A percentile compares a stretch with the other conserved stretches of the same genome.
Evolutionary conservation across 2,888 invertebrate genomes (phyloP).

Genomic region (Trichogramma dendrolimi): DNA sequence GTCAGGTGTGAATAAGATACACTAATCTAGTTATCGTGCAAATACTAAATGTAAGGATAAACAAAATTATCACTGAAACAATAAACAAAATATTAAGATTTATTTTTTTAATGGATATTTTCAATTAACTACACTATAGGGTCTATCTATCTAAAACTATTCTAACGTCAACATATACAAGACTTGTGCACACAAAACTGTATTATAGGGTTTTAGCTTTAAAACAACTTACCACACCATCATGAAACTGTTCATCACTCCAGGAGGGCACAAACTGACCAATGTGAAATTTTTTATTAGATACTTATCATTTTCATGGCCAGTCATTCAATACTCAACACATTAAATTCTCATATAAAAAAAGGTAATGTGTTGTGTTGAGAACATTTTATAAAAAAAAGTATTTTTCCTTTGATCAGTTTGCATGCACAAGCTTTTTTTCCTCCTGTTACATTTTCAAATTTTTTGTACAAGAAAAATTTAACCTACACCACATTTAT

Average conservation of each 20-base stretch:
- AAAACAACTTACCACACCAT: conserved; percentile 74
- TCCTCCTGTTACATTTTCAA: conserved; percentile 33
- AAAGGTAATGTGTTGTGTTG: conserved; percentile 1
- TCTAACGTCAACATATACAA: conserved; percentile 32
- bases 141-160: conserved; percentile 23
- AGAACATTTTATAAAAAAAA: conserved; percentile 15
- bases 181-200: conserved; percentile 53
- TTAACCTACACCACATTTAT: not conserved
- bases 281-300: conserved; percentile 56
- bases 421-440: conserved; percentile 55
- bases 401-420: conserved; percentile 39
- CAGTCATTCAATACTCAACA: not conserved
- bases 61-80: not conserved
- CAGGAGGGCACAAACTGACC: conserved; percentile 78
- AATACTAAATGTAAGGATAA: conserved; percentile 19
- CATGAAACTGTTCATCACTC: conserved; percentile 85
- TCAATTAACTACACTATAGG: conserved; percentile 13
- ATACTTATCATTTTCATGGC: conserved; percentile 33
- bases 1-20: not conserved
- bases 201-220: conserved; percentile 46
- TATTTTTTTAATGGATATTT: conserved; percentile 9
- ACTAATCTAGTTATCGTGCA: conserved; percentile 20
- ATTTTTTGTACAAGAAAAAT: not conserved
- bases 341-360: conserved; percentile 20
- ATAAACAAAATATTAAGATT: conserved; percentile 11